Conservation (phyloP, 2,888 invertebrate genomes). For the Drosophila barbarae region DNA sequence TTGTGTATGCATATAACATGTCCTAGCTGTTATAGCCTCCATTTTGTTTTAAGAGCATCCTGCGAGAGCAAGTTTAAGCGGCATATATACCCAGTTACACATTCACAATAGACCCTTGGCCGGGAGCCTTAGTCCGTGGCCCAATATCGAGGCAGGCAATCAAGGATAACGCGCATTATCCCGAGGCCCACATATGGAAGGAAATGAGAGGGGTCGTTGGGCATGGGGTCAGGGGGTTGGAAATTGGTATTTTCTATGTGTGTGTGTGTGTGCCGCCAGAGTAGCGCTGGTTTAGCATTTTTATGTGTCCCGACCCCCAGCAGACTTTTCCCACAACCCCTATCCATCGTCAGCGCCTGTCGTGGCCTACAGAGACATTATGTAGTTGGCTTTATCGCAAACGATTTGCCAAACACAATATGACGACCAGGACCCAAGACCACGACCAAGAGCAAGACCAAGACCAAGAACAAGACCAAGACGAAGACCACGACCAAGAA, state of each 20-base stretch:
- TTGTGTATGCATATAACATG: not conserved
- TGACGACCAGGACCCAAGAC: conserved; percentile 49
- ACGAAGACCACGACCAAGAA: conserved; percentile 13
- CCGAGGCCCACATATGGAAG: conserved; percentile 33
- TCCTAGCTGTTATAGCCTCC: not conserved
- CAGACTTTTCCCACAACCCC: not conserved
- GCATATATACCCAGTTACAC: conserved; percentile 42
- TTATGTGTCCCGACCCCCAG: conserved; percentile 49
- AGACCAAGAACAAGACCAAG: conserved; percentile 29
- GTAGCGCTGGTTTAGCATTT: conserved; percentile 71
- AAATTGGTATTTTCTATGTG: conserved; percentile 37
- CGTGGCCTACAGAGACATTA: conserved; percentile 66
- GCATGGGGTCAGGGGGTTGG: conserved; percentile 18
- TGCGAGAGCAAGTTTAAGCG: conserved; percentile 42
- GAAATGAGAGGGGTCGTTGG: conserved; percentile 1
- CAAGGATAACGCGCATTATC: conserved; percentile 71
- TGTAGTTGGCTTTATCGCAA: conserved; percentile 74
- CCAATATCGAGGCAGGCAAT: conserved; percentile 66
- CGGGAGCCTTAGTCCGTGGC: conserved; percentile 37
- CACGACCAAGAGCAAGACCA: conserved; percentile 24
- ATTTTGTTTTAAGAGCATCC: conserved; percentile 10
- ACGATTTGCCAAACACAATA: conserved; percentile 74
- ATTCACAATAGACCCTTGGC: conserved; percentile 7
- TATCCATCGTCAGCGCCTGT: conserved; percentile 16
- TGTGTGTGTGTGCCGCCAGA: conserved; percentile 59